Conservation (phyloP, 2,888 invertebrate species). For the Odontothrips loti region DNA sequence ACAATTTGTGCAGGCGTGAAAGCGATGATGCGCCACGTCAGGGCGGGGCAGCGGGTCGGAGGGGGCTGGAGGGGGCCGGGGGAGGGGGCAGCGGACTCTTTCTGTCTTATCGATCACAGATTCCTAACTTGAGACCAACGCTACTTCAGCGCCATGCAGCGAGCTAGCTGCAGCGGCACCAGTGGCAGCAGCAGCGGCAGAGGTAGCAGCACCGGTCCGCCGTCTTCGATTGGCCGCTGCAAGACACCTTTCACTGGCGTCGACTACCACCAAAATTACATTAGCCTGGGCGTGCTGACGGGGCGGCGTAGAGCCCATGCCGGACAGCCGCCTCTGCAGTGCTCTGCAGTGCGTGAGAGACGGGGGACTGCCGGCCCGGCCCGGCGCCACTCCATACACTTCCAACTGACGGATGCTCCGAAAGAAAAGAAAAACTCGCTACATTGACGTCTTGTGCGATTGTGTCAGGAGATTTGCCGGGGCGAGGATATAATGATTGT, state of each 20-base stretch:
- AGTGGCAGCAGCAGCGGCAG: neutral
- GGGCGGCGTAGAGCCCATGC: neutral
- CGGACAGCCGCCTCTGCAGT: too few relatives aligned
- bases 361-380: neutral
- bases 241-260: conserved; percentile 16
- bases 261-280: neutral
- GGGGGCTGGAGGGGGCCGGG: neutral
- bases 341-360: neutral
- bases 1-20: conserved; percentile 3
- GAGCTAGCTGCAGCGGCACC: neutral
- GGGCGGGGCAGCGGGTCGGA: neutral
- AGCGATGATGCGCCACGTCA: neutral
- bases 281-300: neutral
- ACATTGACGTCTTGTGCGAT: too few relatives aligned
- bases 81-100: neutral
- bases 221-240: neutral
- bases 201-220: too few relatives aligned
- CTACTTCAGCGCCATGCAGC: neutral
- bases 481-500: too few relatives aligned
- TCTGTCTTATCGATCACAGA: too few relatives aligned
- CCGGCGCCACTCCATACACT: neutral
- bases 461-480: too few relatives aligned
- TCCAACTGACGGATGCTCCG: neutral
- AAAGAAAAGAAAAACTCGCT: neutral
- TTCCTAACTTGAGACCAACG: too few relatives aligned